These are phyloP conservation scores for Eulithis prunata DNA, from an alignment of 2,888 invertebrate genomes.

Conservation along the genomic window DNA sequence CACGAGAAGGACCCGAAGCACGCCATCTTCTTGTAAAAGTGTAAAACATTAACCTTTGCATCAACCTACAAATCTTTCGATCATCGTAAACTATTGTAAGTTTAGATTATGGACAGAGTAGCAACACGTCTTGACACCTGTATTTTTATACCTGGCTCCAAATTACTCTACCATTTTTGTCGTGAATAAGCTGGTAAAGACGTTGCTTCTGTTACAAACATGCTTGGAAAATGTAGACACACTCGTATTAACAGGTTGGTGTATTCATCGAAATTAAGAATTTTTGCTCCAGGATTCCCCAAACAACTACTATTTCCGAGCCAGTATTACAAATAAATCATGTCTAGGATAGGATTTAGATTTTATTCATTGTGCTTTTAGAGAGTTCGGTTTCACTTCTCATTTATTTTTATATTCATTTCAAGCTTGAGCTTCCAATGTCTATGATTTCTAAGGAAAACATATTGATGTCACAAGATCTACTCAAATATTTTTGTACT, in stretches of 20 bases:
- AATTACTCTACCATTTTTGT: no score
- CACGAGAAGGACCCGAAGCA: constrained; percentile 82
- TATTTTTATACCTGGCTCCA: no score
- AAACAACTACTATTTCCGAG: background rate
- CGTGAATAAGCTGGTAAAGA: no score
- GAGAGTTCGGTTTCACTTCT: background rate
- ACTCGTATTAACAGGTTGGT: background rate
- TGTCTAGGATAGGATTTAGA: background rate
- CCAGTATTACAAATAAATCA: background rate
- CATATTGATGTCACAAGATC: no score
- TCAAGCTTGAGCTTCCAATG: background rate
- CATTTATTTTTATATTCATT: background rate
- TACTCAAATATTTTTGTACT: no score
- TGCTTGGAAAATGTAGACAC: background rate
- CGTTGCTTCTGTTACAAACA: background rate
- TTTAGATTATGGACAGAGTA: no score
- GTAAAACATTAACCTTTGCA: constrained; percentile 44
- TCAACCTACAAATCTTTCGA: background rate
- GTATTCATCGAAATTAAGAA: background rate
- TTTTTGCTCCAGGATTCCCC: background rate
- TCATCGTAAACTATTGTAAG: no score
- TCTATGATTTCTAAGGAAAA: no score
- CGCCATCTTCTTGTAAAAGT: constrained; percentile 68
- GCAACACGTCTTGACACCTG: no score
- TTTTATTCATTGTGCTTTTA: constrained; percentile 2